Percentiles rank a stretch among this genome's conserved stretches.
These are phyloP conservation scores for Lithobius niger DNA, from an alignment of 1,140 invertebrate genomes.

Conservation along the genomic window DNA sequence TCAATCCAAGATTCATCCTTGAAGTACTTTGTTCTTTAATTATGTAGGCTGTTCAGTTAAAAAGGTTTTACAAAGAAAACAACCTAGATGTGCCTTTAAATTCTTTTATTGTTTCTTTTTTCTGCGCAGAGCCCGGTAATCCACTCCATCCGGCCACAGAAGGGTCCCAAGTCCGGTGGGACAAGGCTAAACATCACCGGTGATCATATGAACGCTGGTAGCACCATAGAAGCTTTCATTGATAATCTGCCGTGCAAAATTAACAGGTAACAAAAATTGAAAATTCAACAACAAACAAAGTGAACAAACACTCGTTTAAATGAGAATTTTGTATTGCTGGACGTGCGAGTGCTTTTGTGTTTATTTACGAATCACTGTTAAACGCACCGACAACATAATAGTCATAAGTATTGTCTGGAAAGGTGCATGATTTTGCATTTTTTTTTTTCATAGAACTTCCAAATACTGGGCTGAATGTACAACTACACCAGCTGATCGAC, in stretches of 20 bases:
- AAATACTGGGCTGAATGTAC: constrained; percentile 67
- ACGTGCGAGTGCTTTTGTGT: too few relatives aligned
- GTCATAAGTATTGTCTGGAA: neutral
- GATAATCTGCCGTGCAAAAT: constrained; percentile 75
- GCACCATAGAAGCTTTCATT: constrained; percentile 75
- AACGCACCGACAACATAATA: neutral
- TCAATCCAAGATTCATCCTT: too few relatives aligned
- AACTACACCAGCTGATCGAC: constrained; percentile 54
- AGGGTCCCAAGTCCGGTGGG: constrained; percentile 85
- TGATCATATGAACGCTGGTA: constrained; percentile 86
- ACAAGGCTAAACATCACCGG: constrained; percentile 79
- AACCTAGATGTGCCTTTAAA: constrained; percentile 35
- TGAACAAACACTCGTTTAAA: neutral
- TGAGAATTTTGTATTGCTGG: too few relatives aligned
- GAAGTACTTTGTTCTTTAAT: neutral
- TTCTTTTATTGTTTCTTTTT: neutral
- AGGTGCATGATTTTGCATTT: constrained; percentile 12
- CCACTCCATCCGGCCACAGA: constrained; percentile 63
- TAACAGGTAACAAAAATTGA: constrained; percentile 28
- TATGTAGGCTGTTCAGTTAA: too few relatives aligned
- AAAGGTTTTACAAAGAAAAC: constrained; percentile 52
- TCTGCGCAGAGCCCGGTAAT: constrained; percentile 69
- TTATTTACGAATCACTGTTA: neutral
- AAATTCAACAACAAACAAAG: neutral
- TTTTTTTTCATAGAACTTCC: constrained; percentile 45